phyloP scores from a whole-genome alignment of 2,888 invertebrate genomes.

The Drymonia ruficornis region DNA sequence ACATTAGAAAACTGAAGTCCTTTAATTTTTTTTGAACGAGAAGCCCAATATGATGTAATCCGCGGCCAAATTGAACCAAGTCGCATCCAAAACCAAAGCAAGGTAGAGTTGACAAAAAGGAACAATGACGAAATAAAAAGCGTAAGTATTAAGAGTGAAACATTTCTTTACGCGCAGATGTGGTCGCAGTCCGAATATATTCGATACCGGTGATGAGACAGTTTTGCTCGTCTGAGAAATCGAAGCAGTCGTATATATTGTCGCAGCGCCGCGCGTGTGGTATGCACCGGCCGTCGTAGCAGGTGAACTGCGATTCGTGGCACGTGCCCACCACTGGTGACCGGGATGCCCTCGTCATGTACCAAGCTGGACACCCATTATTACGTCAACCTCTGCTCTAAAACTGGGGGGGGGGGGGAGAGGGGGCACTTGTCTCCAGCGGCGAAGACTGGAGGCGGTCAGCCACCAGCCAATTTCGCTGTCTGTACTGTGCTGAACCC shows the following conservation, averaged over 20 bases:
- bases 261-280: slow-evolving; percentile 92
- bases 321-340: slow-evolving; percentile 74
- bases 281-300: slow-evolving; percentile 91
- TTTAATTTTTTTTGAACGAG: too few species aligned
- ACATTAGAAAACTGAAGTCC: too few species aligned
- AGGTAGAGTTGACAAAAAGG: too few species aligned
- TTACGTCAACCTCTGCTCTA: slow-evolving; percentile 17
- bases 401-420: too few species aligned
- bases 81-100: too few species aligned
- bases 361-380: slow-evolving; percentile 68
- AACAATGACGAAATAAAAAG: too few species aligned
- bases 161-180: slow-evolving; percentile 29
- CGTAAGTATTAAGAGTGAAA: background rate
- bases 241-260: slow-evolving; percentile 95
- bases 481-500: too few species aligned
- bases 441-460: too few species aligned
- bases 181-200: slow-evolving; percentile 15
- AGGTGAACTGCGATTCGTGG: slow-evolving; percentile 88
- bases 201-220: slow-evolving; percentile 86
- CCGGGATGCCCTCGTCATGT: slow-evolving; percentile 62
- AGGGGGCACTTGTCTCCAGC: too few species aligned
- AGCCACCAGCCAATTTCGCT: too few species aligned
- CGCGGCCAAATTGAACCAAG: too few species aligned
- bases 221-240: slow-evolving; percentile 96
- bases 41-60: too few species aligned